Evolutionary conservation across 2,113 vertebrate species (phyloP), one percentile per base, ranked within the genome.

Genomic region (Corydoras sp.): DNA sequence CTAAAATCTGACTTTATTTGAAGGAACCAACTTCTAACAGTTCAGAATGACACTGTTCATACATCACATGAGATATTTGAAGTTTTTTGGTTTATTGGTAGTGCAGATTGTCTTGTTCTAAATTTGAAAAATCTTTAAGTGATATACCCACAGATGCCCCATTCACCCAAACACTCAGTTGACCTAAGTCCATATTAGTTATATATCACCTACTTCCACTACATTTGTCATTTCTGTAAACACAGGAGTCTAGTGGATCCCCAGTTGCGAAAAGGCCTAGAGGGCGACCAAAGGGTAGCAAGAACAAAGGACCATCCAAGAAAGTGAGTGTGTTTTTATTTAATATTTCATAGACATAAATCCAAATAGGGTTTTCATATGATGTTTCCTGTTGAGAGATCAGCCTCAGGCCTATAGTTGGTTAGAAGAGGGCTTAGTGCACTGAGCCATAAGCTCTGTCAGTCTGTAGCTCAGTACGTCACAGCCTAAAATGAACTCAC

Each of bases 211-310:
- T 55, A 55, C 11, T 72, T 61, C 5, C 14, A 31, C 2, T 49
- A 35, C 3, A 67, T 58, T 9, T 48, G 6, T 43, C 0, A 13
- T 43, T 12, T 35, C 48, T 60, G 10, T 13, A 29, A 29, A 64
- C 59, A 2, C 58, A 79, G 77, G 77, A 73, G 14, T 73, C 67
- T 13, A 66, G 66, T 59, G 77, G 70, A 49, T 79, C 74, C 3
- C 77, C 77, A 13, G 75, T 55, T 70, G 48, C 58, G 7, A 79
- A 79, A 62, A 76, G 66, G 58, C 70, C 77, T 29, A 76, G 77
- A 73, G 77, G 77, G 31, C 70, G 77, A 48, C 77, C 77, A 59
- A 79, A 79, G 65, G 77, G 77, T 50, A 79, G 77, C 74, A 79
- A 76, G 70, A 79, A 79, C 56, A 79, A 79, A 63, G 73, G 73